Conservation (phyloP, 2,113 vertebrate species). For the Megaceryle torquata region DNA sequence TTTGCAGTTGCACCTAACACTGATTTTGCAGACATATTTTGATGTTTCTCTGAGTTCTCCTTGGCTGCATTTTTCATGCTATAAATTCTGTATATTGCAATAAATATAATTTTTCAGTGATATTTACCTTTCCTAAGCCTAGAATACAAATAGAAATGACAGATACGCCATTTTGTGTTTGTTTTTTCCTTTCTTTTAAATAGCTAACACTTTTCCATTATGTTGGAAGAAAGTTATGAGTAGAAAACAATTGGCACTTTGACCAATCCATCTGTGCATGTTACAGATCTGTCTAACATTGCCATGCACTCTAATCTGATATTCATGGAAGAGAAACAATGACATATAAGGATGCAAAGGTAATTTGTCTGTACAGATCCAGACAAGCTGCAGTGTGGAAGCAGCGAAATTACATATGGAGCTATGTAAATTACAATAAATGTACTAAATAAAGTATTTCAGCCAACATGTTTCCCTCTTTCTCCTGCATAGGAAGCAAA, state of each 20-base stretch:
- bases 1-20: neutral
- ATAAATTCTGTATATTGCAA: slow-evolving; percentile 17
- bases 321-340: neutral
- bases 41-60: neutral
- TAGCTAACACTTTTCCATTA: neutral
- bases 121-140: neutral
- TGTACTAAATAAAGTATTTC: neutral
- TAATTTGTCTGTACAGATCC: neutral
- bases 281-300: neutral
- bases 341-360: neutral
- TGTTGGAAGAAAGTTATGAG: neutral
- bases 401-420: neutral
- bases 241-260: neutral
- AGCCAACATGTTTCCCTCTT: neutral
- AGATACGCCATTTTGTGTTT: slow-evolving; percentile 1
- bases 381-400: neutral
- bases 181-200: neutral
- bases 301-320: neutral
- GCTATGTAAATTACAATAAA: neutral
- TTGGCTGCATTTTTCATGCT: neutral
- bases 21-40: neutral
- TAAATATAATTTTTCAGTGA: neutral
- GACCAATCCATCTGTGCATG: neutral
- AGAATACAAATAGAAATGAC: neutral
- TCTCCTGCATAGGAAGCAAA: neutral